Conservation (phyloP, 2,113 vertebrate species). For the Lophotis ruficrista region DNA sequence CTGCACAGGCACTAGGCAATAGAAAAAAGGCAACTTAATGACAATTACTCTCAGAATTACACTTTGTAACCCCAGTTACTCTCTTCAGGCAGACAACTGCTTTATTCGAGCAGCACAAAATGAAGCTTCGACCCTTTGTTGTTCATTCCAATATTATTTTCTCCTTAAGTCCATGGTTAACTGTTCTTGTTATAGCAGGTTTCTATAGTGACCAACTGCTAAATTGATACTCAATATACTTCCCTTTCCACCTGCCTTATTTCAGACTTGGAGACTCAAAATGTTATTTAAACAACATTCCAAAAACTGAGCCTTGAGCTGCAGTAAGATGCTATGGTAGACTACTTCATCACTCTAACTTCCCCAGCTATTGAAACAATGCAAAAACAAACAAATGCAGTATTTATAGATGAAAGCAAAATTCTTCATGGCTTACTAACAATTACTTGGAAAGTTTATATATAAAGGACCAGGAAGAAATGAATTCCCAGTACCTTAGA, state of each 20-base stretch:
- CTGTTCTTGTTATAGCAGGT: not conserved
- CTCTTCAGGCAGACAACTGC: not conserved
- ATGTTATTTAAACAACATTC: not conserved
- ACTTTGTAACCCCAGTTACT: not conserved
- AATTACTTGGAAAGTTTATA: not conserved
- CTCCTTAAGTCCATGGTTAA: not conserved
- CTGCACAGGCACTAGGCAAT: fast-evolving
- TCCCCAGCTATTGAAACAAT: not conserved
- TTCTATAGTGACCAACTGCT: conserved; percentile 25
- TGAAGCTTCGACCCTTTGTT: not conserved
- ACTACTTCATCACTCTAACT: not conserved
- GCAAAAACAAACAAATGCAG: not conserved
- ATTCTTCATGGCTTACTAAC: not conserved
- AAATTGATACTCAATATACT: not conserved
- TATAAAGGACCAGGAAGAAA: not conserved
- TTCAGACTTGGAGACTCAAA: not conserved
- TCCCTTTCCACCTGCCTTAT: not conserved
- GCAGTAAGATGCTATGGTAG: not conserved
- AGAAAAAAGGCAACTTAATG: not conserved
- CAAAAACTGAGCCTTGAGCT: not conserved
- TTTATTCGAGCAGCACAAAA: not conserved
- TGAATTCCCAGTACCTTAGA: not conserved
- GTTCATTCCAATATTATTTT: not conserved
- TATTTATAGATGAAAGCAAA: not conserved
- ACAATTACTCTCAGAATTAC: not conserved